A percentile compares a stretch with the other conserved stretches of the same genome.
Conservation (phyloP, 2,888 invertebrate genomes). For the Heliothis peltigera region DNA sequence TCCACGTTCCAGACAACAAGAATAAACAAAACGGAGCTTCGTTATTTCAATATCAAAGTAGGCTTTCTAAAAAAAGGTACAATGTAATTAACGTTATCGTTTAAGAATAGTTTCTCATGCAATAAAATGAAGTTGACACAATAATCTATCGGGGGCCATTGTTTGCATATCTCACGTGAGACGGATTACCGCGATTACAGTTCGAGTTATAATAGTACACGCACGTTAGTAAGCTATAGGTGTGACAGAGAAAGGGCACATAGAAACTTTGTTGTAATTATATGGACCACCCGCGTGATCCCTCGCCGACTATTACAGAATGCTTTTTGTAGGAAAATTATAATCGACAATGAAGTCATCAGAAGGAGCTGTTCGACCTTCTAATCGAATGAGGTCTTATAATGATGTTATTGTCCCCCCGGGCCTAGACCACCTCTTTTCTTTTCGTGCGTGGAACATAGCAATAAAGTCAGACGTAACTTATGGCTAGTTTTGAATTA, state of each 20-base stretch:
- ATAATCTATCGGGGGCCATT: constrained; percentile 54
- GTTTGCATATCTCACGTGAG: constrained; percentile 62
- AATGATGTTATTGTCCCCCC: constrained; percentile 52
- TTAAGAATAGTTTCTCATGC: constrained; percentile 27
- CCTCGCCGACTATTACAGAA: constrained; percentile 74
- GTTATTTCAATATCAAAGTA: constrained; percentile 15
- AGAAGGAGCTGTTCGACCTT: constrained; percentile 62
- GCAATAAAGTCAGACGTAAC: constrained; percentile 41
- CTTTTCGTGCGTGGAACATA: constrained; percentile 49
- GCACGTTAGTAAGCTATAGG: constrained; percentile 47
- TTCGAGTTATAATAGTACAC: constrained; percentile 56
- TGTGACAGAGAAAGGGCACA: constrained; percentile 72
- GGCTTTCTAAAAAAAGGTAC: constrained; percentile 18
- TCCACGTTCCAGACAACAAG: constrained; percentile 10
- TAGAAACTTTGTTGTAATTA: constrained; percentile 75
- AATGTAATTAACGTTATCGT: constrained; percentile 29
- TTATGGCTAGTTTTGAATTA: constrained; percentile 36
- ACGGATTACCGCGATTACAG: constrained; percentile 56
- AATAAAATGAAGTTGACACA: constrained; percentile 54
- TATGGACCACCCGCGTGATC: constrained; percentile 84
- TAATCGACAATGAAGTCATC: constrained; percentile 86
- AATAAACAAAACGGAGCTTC: constrained; percentile 27
- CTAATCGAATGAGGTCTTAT: constrained; percentile 47
- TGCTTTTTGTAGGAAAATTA: constrained; percentile 79
- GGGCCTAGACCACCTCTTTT: constrained; percentile 39